Evolutionary conservation across 2,113 vertebrate genomes (phyloP), one percentile per base, ranked within the genome.

Genomic region (Osmerus eperlanus): DNA sequence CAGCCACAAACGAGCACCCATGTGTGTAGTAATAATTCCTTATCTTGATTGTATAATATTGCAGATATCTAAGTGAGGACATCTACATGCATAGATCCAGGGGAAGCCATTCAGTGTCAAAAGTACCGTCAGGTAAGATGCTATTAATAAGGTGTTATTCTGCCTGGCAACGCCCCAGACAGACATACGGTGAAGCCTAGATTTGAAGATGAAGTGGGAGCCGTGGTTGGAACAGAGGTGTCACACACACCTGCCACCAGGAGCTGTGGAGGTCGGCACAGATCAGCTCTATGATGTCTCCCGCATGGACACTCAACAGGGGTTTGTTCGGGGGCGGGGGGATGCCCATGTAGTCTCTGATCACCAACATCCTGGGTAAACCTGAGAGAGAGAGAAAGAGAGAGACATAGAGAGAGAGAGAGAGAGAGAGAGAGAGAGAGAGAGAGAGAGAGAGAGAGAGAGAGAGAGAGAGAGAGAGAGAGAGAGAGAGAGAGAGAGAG

Each of bases 361-460:
- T 95, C 4, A 94, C 95, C 75, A 96, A 90, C 96, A 99, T 95
- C 91, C 92, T 95, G 63, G 96, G 95, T 81, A 96, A 91, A 81
- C 95, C 96, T 99, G 66, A 54, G 11, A 64, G 68, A 77, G 66
- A 80, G 60, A 68, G 60, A 28, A 0, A 28, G 7, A 36, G 5
- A 36, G 32, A 36, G 32, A 4, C 0, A 36, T 5, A 36, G 3
- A 36, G 32, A 36, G 32, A 36, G 32, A 74, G 28, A 62, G 68
- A 15, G 16, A 14, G 3, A 18, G 14, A 67, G 4, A 75, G 14
- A 76, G 21, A n/a, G 75, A 71, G 14, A 75, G 6, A 36, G 29
- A 2, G 23, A 36, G 6, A 36, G 55, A 6, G 19, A 14, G 71
- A 3, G 28, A n/a, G 75, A 71, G 14, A 75, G 6, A 36, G 29